Conservation (phyloP, 2,888 invertebrate species). For the Mythimna lalbum region DNA sequence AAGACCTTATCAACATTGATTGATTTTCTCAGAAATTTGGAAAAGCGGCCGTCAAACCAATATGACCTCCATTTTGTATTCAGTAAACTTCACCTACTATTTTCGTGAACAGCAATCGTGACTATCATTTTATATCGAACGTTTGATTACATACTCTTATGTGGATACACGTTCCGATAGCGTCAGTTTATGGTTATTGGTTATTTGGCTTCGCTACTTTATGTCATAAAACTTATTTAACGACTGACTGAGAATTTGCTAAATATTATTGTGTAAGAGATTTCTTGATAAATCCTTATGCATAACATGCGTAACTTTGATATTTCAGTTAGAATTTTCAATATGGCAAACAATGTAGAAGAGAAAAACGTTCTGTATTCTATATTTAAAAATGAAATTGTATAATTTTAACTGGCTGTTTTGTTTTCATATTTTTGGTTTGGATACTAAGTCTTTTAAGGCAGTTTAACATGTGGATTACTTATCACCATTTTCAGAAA, state of each 20-base stretch:
- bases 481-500: too few species aligned
- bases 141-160: constrained; percentile 57
- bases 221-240: constrained; percentile 53
- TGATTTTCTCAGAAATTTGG: constrained; percentile 8
- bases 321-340: neutral
- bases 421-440: too few species aligned
- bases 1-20: neutral
- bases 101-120: constrained; percentile 42
- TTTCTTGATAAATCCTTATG: constrained; percentile 11
- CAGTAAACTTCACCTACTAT: constrained; percentile 34
- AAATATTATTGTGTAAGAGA: constrained; percentile 37
- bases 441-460: too few species aligned
- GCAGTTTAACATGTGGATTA: too few species aligned
- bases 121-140: constrained; percentile 47
- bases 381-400: constrained; percentile 3
- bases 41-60: constrained; percentile 12
- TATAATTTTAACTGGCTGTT: neutral
- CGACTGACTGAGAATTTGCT: constrained; percentile 36
- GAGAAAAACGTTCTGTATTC: neutral
- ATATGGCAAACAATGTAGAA: neutral
- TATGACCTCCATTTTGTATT: constrained; percentile 30
- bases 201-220: constrained; percentile 47
- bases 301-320: constrained; percentile 1
- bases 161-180: constrained; percentile 60
- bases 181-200: constrained; percentile 61